phyloP scores from a whole-genome alignment of 2,797 vertebrate genomes.

The Enoplosus armatus region DNA sequence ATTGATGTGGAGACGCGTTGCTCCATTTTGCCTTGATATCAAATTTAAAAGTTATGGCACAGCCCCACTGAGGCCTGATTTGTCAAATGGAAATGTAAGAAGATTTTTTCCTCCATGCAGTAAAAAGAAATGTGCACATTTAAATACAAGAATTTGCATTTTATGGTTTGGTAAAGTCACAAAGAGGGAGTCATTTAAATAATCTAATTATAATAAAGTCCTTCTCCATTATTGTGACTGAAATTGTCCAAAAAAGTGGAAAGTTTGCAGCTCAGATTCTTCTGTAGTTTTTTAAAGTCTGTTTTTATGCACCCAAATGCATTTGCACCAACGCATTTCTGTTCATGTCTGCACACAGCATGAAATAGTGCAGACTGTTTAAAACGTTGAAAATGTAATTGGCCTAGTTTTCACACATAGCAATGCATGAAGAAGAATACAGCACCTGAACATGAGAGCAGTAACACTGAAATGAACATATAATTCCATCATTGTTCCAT shows the following conservation, averaged over 20 bases:
- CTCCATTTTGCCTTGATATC: conserved; percentile 36
- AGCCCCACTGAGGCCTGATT: conserved; percentile 33
- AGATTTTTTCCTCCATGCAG: background rate
- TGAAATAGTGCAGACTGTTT: background rate
- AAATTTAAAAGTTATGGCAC: conserved; percentile 10
- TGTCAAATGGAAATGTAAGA: conserved; percentile 22
- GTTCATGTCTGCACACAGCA: background rate
- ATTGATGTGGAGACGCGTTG: background rate
- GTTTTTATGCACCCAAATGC: background rate
- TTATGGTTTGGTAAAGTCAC: conserved; percentile 13
- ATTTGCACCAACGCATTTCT: background rate
- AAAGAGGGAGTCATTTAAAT: conserved; percentile 37
- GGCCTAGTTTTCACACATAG: background rate
- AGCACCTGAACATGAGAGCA: background rate
- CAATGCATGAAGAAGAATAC: background rate
- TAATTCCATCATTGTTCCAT: background rate
- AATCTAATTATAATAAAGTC: conserved; percentile 22
- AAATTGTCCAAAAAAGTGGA: background rate
- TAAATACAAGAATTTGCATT: conserved; percentile 1
- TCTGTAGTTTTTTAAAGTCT: background rate
- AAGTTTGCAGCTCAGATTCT: background rate
- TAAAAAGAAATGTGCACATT: conserved; percentile 34
- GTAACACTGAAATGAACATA: background rate
- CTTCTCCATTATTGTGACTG: background rate
- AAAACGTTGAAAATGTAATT: background rate